Evolutionary conservation across 23 tunicate species (phyloP), one percentile per base, ranked within the genome.

Genomic region (Phallusia fumigata): DNA sequence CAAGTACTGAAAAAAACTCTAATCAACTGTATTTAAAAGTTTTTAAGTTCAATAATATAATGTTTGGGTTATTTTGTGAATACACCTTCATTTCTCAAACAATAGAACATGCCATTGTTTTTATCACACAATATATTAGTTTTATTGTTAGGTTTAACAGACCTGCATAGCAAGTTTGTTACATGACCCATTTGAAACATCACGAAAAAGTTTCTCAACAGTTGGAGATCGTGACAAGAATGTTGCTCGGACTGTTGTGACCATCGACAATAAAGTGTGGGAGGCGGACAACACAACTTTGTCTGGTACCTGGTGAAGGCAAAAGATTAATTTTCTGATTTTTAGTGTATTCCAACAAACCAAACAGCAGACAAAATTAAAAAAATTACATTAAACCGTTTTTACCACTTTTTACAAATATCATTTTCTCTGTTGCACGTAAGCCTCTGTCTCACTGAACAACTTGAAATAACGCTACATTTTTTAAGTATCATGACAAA

Each of bases 171-270:
- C 80, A 10, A 89, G 91, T 36, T 89, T 86, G 82, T 91, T 89
- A 84, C 98, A 94, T 35, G 83, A 82, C 0, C 98, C 94, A 36
- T 82, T 65, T 35, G 98, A 76, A n/a, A 94, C 90, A 45, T 85
- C 90, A 34, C 76, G 35, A 78, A 85, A 94, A 28, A 94, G 76
- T 58, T 89, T 86, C 16, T 89, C 87, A 50, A 94, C 73, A 18
- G 45, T 75, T 0, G 98, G 86, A 15, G 86, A 83, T 79, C 89
- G 93, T 0, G 92, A 40, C 36, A 94, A 90, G 76, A 94, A 94
- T 18, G 98, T 91, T 65, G 98, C 90, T 26, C 98, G 79, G 0
- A 94, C 86, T 1, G 94, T 89, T 64, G 81, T 85, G 58, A 86
- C 82, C 65, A 88, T 90, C 12, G 98, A 94, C 24, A 87, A 53